phyloP scores from a whole-genome alignment of 2,113 vertebrate species.

The Chaenocephalus aceratus region DNA sequence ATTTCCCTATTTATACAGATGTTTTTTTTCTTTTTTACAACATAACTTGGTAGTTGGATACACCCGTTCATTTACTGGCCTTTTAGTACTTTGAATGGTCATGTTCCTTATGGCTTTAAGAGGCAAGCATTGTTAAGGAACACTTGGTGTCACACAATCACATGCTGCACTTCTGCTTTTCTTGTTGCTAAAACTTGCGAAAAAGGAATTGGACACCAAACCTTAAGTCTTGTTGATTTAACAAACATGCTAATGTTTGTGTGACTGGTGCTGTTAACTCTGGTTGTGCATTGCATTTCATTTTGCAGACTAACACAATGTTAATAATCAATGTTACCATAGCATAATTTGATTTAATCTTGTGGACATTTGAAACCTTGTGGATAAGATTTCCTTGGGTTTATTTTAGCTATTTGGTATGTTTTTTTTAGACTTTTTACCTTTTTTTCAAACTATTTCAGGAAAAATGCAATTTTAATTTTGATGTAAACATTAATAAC shows the following conservation, averaged over 20 bases:
- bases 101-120: background rate
- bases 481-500: constrained; percentile 42
- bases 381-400: constrained; percentile 8
- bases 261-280: constrained; percentile 29
- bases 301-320: constrained; percentile 22
- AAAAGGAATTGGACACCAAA: constrained; percentile 31
- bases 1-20: constrained; percentile 74
- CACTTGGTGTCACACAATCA: constrained; percentile 35
- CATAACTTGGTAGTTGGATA: constrained; percentile 18
- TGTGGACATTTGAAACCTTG: constrained; percentile 19
- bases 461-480: constrained; percentile 54
- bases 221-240: constrained; percentile 4
- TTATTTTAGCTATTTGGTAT: constrained; percentile 10
- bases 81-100: background rate
- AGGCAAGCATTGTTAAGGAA: background rate
- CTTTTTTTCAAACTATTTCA: constrained; percentile 40
- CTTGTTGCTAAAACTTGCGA: constrained; percentile 45
- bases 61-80: constrained; percentile 11
- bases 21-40: constrained; percentile 28
- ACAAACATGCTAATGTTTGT: constrained; percentile 20
- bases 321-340: background rate
- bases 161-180: constrained; percentile 67
- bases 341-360: constrained; percentile 28
- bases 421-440: constrained; percentile 4
- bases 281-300: constrained; percentile 8